phyloP scores from a whole-genome alignment of 2,797 vertebrate species.

The Microctenopoma lineatum region DNA sequence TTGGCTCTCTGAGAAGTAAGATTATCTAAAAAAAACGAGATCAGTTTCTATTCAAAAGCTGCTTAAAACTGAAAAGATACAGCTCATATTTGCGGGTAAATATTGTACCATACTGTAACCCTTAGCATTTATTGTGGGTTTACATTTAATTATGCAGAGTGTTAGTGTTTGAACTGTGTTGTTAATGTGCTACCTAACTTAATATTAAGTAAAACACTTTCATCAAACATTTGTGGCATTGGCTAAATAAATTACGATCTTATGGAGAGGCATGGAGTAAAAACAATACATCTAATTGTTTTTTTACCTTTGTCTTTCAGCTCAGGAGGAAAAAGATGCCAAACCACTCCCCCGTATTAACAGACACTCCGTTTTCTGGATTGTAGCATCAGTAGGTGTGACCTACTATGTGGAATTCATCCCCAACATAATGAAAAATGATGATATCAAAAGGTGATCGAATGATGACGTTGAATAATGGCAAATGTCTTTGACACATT shows the following conservation, averaged over 20 bases:
- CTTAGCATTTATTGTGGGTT: background rate
- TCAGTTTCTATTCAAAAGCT: conserved; percentile 56
- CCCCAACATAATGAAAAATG: conserved; percentile 83
- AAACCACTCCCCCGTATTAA: conserved; percentile 90
- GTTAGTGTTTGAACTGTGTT: background rate
- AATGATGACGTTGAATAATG: background rate
- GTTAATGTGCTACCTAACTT: background rate
- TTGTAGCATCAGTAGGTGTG: conserved; percentile 87
- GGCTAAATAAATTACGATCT: background rate
- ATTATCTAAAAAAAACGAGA: conserved; percentile 55
- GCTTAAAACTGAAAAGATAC: conserved; percentile 45
- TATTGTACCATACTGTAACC: conserved; percentile 15
- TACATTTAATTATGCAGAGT: background rate
- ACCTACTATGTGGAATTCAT: conserved; percentile 96
- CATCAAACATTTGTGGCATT: background rate
- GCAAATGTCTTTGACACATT: background rate
- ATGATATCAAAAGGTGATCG: conserved; percentile 88
- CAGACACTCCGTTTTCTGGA: conserved; percentile 95
- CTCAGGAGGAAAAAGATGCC: conserved; percentile 84
- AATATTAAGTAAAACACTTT: background rate
- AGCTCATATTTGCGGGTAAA: conserved; percentile 43
- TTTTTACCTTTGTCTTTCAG: conserved; percentile 57
- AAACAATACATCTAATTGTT: no score
- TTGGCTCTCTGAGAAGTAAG: conserved; percentile 55
- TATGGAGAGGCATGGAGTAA: background rate